A percentile compares a stretch with the other conserved stretches of the same genome.
phyloP scores from a whole-genome alignment of 2,797 vertebrate genomes.

The Echiichthys vipera region DNA sequence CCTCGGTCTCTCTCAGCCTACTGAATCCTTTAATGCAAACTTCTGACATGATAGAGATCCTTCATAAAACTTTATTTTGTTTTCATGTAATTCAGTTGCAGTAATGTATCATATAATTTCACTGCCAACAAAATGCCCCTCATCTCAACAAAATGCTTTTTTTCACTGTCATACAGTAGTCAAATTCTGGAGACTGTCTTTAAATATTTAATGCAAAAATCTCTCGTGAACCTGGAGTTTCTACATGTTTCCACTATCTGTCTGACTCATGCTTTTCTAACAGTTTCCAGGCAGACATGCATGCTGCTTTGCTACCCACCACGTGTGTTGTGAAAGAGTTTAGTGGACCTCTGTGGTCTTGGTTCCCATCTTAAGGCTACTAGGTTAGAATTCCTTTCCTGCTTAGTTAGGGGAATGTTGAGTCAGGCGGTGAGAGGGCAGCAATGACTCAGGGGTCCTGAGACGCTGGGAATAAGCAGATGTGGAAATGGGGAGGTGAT shows the following conservation, averaged over 20 bases:
- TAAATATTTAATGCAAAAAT: too few relatives aligned
- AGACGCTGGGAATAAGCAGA: constrained; percentile 14
- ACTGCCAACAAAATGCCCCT: neutral
- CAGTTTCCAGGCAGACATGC: constrained; percentile 23
- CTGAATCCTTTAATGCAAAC: constrained; percentile 15
- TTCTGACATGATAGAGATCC: constrained; percentile 20
- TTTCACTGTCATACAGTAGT: neutral
- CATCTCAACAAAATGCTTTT: neutral
- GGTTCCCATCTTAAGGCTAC: constrained; percentile 10
- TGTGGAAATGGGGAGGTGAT: constrained; percentile 15
- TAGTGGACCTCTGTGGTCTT: constrained; percentile 34
- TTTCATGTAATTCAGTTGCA: constrained; percentile 13
- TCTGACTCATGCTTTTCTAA: constrained; percentile 13
- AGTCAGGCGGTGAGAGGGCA: constrained; percentile 43
- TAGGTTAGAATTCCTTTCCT: constrained; percentile 49
- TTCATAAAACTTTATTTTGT: constrained; percentile 21
- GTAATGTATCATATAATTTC: neutral
- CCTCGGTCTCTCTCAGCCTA: neutral
- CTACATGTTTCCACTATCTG: constrained; percentile 9
- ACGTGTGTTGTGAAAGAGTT: neutral
- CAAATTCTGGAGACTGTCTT: neutral
- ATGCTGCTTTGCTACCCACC: neutral
- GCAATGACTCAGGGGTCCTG: constrained; percentile 49
- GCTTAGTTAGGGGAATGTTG: constrained; percentile 41
- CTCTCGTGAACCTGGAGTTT: neutral